phyloP scores from a whole-genome alignment of 2,888 invertebrate genomes.

The Neuroscelio doddi region DNA sequence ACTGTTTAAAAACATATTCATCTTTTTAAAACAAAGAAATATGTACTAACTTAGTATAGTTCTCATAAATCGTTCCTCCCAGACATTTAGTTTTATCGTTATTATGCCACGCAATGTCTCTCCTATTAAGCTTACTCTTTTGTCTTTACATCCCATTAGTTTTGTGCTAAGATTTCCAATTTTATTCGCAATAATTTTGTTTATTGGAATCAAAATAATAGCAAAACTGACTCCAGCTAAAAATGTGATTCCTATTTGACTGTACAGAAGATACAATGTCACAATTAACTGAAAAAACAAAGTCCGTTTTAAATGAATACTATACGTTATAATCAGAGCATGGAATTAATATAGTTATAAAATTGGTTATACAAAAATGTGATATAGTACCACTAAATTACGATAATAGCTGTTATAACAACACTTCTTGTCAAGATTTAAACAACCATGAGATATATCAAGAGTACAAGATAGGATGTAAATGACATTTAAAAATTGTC shows the following conservation, averaged over 20 bases:
- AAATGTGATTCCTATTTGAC: conserved; percentile 92
- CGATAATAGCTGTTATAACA: no score
- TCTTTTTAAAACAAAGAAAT: conserved; percentile 13
- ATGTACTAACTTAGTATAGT: conserved; percentile 78
- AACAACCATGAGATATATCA: no score
- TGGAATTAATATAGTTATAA: no score
- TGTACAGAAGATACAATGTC: conserved; percentile 87
- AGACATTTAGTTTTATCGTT: conserved; percentile 92
- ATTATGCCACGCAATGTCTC: conserved; percentile 92
- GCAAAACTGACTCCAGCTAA: conserved; percentile 92
- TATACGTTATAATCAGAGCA: no score
- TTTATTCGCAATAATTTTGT: conserved; percentile 89
- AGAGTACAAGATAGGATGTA: no score
- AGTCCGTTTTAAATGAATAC: background rate
- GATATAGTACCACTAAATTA: no score
- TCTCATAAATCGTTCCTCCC: conserved; percentile 90
- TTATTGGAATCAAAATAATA: conserved; percentile 91
- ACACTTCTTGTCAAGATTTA: no score
- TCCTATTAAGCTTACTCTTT: conserved; percentile 87
- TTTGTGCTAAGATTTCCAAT: conserved; percentile 89
- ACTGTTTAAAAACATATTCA: no score
- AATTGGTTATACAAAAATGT: no score
- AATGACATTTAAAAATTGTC: no score
- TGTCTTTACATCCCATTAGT: conserved; percentile 94
- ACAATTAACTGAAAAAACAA: conserved; percentile 79